A percentile compares a stretch with the other conserved stretches of the same genome.
These are phyloP conservation scores for Agelas oroides DNA, from an alignment of 37 sponge, comb jelly and placozoan species.

Conservation along the genomic window DNA sequence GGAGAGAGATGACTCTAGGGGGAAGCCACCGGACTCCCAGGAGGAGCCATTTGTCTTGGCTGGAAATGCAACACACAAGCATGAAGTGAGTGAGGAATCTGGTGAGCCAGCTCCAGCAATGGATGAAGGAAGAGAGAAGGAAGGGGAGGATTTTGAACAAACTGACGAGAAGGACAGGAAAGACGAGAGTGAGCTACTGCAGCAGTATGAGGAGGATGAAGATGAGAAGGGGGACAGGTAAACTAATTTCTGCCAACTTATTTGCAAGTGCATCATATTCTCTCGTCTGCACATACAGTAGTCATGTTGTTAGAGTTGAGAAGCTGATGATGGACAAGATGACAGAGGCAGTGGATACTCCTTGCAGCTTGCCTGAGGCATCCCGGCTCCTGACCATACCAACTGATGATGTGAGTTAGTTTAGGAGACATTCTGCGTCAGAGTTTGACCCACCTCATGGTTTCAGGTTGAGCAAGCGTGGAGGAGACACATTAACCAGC, in stretches of 20 bases:
- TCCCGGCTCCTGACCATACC: conserved; percentile 38
- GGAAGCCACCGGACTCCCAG: too few relatives aligned
- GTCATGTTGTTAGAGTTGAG: too few relatives aligned
- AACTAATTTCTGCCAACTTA: too few relatives aligned
- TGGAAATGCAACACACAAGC: not conserved
- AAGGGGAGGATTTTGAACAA: not conserved
- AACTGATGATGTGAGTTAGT: conserved; percentile 41
- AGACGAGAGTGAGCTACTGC: not conserved
- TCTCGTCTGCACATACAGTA: too few relatives aligned
- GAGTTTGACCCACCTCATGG: not conserved
- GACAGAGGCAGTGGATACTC: too few relatives aligned
- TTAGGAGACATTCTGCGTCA: not conserved
- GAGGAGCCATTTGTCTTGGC: too few relatives aligned
- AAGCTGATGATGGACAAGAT: too few relatives aligned
- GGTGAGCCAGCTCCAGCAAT: not conserved
- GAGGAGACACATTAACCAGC: conserved; percentile 61
- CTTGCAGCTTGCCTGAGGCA: not conserved
- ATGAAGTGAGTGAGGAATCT: not conserved
- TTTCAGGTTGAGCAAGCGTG: conserved; percentile 66
- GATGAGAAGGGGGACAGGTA: not conserved
- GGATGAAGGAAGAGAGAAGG: not conserved
- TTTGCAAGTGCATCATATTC: too few relatives aligned
- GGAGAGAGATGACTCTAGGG: too few relatives aligned
- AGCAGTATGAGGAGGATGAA: conserved; percentile 4
- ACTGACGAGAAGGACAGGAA: not conserved